Evolutionary conservation across 2,888 invertebrate species (phyloP).

Genomic region (Keiferia lycopersicella): DNA sequence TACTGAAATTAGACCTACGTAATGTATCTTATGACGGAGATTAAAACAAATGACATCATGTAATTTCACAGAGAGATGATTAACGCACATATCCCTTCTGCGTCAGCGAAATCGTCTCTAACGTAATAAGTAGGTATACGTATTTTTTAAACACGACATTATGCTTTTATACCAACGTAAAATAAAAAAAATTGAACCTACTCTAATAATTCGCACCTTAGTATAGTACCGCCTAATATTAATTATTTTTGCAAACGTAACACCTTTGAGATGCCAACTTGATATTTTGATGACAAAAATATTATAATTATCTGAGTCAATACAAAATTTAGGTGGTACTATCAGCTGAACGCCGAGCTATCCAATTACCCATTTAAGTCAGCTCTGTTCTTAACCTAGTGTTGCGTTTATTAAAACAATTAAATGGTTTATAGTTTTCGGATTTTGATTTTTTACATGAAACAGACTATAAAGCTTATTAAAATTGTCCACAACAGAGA

Average conservation of each 20-base stretch:
- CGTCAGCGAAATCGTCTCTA: background rate
- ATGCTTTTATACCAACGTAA: background rate
- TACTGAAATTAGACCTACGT: background rate
- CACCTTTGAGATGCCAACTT: background rate
- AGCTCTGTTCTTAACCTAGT: too few relatives aligned
- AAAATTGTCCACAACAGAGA: too few relatives aligned
- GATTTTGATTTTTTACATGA: too few relatives aligned
- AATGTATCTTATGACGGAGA: constrained; percentile 16
- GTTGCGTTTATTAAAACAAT: too few relatives aligned
- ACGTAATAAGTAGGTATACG: too few relatives aligned
- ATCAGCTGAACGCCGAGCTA: too few relatives aligned
- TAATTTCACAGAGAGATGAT: background rate
- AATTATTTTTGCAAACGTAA: background rate
- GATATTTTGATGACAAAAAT: background rate
- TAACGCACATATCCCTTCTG: too few relatives aligned
- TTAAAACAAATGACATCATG: background rate
- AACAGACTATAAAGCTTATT: too few relatives aligned
- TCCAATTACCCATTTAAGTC: too few relatives aligned
- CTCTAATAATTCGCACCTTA: background rate
- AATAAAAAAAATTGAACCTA: too few relatives aligned
- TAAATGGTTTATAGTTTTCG: too few relatives aligned
- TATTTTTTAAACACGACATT: background rate
- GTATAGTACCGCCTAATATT: background rate
- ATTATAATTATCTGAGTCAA: background rate
- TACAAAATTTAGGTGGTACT: background rate